Evolutionary conservation across 1,140 invertebrate species (phyloP).

Genomic region (Ceratina calcarata): DNA sequence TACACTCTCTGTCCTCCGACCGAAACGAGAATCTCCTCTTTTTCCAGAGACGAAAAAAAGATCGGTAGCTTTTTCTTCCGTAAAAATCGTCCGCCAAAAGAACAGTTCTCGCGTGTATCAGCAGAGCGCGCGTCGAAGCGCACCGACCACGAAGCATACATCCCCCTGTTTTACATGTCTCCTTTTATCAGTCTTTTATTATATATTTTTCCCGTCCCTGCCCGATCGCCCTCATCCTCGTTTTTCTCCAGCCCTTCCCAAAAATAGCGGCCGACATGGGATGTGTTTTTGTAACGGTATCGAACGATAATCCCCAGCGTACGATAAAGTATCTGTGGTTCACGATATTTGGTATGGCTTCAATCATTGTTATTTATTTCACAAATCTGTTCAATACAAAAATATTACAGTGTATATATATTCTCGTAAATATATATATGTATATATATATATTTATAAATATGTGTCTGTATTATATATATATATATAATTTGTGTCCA

Average conservation of each 20-base stretch:
- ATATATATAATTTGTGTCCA: constrained; percentile 58
- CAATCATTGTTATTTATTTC: constrained; percentile 72
- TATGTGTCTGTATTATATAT: constrained; percentile 6
- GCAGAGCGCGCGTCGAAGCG: constrained; percentile 42
- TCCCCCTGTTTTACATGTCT: constrained; percentile 44
- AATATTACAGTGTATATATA: constrained; percentile 75
- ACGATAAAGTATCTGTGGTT: constrained; percentile 34
- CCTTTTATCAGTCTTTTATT: constrained; percentile 29
- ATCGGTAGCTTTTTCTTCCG: constrained; percentile 17
- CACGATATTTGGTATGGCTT: constrained; percentile 44
- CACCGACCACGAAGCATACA: constrained; percentile 51
- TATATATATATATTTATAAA: constrained; percentile 22
- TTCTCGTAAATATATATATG: constrained; percentile 53
- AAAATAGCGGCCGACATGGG: constrained; percentile 26
- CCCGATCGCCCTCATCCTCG: neutral
- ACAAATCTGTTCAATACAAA: constrained; percentile 75
- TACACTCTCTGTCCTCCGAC: constrained; percentile 17
- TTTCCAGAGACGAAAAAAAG: constrained; percentile 29
- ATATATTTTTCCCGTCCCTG: neutral
- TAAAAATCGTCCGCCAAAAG: constrained; percentile 26
- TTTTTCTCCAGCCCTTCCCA: constrained; percentile 6
- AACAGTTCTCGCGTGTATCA: constrained; percentile 37
- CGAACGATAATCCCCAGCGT: constrained; percentile 25
- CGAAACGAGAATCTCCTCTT: constrained; percentile 58
- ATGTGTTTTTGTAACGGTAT: constrained; percentile 34